Conservation (phyloP, 2,888 invertebrate species). For the Ferrisia virgata region DNA sequence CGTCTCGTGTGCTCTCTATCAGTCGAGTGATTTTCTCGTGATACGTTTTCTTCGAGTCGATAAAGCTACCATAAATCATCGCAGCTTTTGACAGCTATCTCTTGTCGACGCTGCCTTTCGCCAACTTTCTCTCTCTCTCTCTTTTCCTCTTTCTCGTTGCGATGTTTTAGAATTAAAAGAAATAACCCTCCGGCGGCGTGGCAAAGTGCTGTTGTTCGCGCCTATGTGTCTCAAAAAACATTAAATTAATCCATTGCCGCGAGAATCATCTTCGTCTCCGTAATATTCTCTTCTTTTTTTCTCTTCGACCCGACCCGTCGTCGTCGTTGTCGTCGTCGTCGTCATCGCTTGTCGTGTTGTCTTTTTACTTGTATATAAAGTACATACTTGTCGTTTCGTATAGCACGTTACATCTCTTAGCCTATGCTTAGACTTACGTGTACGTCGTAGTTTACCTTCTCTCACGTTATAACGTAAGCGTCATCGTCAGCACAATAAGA, state of each 20-base stretch:
- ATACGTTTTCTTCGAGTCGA: neutral
- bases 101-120: neutral
- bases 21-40: neutral
- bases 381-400: neutral
- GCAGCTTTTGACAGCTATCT: neutral
- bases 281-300: neutral
- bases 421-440: too few relatives aligned
- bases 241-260: conserved; percentile 3
- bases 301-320: too few relatives aligned
- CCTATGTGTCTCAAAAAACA: neutral
- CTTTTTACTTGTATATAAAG: neutral
- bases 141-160: neutral
- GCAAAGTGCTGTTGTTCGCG: neutral
- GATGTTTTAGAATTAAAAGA: neutral
- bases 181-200: neutral
- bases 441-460: too few relatives aligned
- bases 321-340: too few relatives aligned
- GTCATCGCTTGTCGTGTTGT: neutral
- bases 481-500: neutral
- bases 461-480: too few relatives aligned
- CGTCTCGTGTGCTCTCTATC: neutral
- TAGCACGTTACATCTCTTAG: neutral
- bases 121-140: neutral
- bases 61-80: conserved; percentile 15
- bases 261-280: neutral